phyloP scores from a whole-genome alignment of 1,140 invertebrate species.

The Onthophagus taurus region DNA sequence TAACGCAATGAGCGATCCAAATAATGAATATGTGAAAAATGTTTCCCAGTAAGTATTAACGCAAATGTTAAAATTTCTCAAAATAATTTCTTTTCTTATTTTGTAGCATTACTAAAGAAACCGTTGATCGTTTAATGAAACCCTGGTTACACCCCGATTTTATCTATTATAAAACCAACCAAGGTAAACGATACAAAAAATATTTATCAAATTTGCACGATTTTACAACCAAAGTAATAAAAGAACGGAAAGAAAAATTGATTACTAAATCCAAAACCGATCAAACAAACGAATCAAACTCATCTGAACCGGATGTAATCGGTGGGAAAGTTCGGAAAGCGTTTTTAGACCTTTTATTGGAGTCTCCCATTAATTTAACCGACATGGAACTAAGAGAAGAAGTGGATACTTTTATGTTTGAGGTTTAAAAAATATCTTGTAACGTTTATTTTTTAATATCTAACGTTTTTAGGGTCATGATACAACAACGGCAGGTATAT shows the following conservation, averaged over 20 bases:
- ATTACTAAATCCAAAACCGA: constrained; percentile 14
- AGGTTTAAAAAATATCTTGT: too few species aligned
- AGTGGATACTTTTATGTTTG: constrained; percentile 68
- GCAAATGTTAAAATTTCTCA: too few species aligned
- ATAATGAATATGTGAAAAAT: constrained; percentile 4
- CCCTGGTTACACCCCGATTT: constrained; percentile 6
- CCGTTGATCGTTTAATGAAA: constrained; percentile 34
- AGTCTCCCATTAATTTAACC: constrained; percentile 45
- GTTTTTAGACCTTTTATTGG: constrained; percentile 65
- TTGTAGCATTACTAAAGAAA: constrained; percentile 45
- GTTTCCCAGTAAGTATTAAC: neutral
- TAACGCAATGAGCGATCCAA: neutral
- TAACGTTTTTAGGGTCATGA: constrained; percentile 60
- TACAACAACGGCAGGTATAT: constrained; percentile 51
- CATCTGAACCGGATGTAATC: constrained; percentile 31
- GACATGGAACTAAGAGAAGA: constrained; percentile 59
- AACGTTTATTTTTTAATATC: constrained; percentile 25
- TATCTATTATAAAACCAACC: constrained; percentile 3
- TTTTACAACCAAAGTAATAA: constrained; percentile 40
- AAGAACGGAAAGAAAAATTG: constrained; percentile 31
- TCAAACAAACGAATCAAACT: constrained; percentile 24
- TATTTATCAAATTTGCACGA: constrained; percentile 55
- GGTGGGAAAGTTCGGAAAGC: constrained; percentile 52
- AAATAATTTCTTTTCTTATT: constrained; percentile 8
- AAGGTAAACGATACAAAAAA: constrained; percentile 38